These are phyloP conservation scores for Montipora efflorescens DNA, from an alignment of 64 coral and sea anemone genomes.

Conservation along the genomic window DNA sequence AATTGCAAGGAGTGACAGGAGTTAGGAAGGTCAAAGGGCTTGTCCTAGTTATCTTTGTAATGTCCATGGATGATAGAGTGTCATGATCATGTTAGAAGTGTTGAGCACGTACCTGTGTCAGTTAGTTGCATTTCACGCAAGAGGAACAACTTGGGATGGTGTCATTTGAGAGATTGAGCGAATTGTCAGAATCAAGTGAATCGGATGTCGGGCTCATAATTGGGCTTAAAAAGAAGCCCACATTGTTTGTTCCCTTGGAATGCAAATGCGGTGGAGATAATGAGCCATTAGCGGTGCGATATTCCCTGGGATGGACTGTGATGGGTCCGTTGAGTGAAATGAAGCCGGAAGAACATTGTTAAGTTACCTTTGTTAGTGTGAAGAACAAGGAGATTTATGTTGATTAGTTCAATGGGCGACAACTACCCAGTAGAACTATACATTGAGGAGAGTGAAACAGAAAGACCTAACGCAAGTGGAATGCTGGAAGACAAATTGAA, in stretches of 20 bases:
- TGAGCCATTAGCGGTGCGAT: too few species aligned
- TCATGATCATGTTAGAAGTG: conserved; percentile 2
- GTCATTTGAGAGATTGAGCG: conserved; percentile 16
- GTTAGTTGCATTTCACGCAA: background rate
- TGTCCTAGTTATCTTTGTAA: conserved; percentile 1
- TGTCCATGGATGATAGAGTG: conserved; percentile 16
- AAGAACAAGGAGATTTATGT: too few species aligned
- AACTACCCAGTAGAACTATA: too few species aligned
- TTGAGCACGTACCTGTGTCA: conserved; percentile 29
- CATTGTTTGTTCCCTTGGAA: conserved; percentile 51
- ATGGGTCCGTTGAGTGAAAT: too few species aligned
- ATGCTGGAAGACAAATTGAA: too few species aligned
- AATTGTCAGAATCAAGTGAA: background rate
- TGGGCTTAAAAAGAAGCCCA: conserved; percentile 64
- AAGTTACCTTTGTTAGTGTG: too few species aligned
- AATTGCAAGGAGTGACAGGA: conserved; percentile 44
- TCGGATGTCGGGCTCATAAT: conserved; percentile 51
- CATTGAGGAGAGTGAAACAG: too few species aligned
- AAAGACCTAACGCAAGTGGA: too few species aligned
- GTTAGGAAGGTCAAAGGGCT: conserved; percentile 18
- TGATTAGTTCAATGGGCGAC: too few species aligned
- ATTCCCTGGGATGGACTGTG: too few species aligned
- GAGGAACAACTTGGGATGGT: background rate
- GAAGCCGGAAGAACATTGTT: too few species aligned
- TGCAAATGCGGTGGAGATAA: too few species aligned